Base-by-base conservation (phyloP, 2,113 vertebrate genomes). In the Nannobrachium achirus region DNA sequence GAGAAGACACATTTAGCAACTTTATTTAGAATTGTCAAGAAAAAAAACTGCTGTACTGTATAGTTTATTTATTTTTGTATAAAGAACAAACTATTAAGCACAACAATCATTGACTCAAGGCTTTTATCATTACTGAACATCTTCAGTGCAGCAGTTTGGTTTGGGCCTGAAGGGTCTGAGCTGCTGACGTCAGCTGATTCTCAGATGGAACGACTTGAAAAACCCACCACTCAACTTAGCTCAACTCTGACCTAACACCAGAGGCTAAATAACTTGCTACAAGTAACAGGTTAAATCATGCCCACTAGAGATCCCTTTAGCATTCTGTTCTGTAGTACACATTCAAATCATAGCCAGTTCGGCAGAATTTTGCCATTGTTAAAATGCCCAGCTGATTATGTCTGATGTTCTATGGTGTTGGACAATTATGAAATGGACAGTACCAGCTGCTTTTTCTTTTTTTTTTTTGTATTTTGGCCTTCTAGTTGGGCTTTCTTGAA, bases 231-330 rank as follows among this genome's bases (percentile, higher is more conserved):
- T 1, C 56, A 4, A 16, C 48, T 40, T 8, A 4, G 4, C 7
- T 13, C 1, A 14, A 33, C 59, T 19, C 19, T 1, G 18, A 8
- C 50, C 25, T 11, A 8, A 49, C 19, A 40, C 13, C 52, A 10
- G 9, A 20, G 16, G 52, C 1, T 4, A 1, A 25, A 39, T 10
- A 44, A 44, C 16, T 11, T 33, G 25, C 0, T n/a, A n/a, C n/a
- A n/a, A n/a, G n/a, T n/a, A 7, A 19, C 74, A 60, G 56, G 71
- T 69, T 44, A 51, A 60, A 59, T 38, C 71, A 10, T 56, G 46
- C 20, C 5, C 10, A 4, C 2, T 1, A 1, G 6, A 6, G 16
- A 2, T 6, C 20, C 9, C 18, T 40, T 10, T 9, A 7, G 18
- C 41, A 48, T 53, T 16, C 1, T 18, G 4, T 4, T 44, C 10